Evolutionary conservation across 2,113 vertebrate genomes (phyloP), one percentile per base, ranked within the genome.

Genomic region (Microcebus ravelobensis): DNA sequence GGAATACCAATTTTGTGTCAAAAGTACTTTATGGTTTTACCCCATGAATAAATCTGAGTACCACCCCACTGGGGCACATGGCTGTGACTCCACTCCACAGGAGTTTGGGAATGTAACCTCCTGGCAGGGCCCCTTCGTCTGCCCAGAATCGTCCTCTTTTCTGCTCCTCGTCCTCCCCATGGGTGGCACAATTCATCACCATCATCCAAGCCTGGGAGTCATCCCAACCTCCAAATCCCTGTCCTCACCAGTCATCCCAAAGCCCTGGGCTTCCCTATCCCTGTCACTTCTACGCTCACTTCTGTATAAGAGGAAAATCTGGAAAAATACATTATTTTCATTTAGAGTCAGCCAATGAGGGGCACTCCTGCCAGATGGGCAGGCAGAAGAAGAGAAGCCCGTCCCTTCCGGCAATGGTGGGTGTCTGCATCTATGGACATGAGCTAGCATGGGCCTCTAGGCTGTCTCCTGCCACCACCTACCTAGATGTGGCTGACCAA

Each of bases 11-110:
- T 67, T 57, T 87, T 57, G 71, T 73, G 50, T 87, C 79, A 84
- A 92, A 95, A 87, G 67, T 34, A 20, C 59, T 70, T 79, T 73
- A 73, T 73, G 80, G 63, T 39, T 87, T 94, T 87, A 31, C 67
- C 84, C 71, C 73, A 50, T 63, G 70, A 79, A 87, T 84, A 52
- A 82, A 34, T 77, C 79, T 71, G 27, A 86, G n/a, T 73, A 93
- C 73, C 96, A 68, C 29, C 63, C 59, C 57, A 14, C 1, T 61
- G 20, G 31, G n/a, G 29, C 39, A 59, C 57, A 67, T n/a, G 57
- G 83, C 79, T 83, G 55, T 50, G 59, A 74, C 71, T 74, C 71
- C 36, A 80, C 48, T 80, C 50, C 79, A 87, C 21, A 25, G 34
- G 39, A 12, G 3, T 23, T 34, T 90, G 39, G 83, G 17, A 61